Base-by-base conservation (phyloP, 2,113 vertebrate species). In the Aptenodytes patagonicus region DNA sequence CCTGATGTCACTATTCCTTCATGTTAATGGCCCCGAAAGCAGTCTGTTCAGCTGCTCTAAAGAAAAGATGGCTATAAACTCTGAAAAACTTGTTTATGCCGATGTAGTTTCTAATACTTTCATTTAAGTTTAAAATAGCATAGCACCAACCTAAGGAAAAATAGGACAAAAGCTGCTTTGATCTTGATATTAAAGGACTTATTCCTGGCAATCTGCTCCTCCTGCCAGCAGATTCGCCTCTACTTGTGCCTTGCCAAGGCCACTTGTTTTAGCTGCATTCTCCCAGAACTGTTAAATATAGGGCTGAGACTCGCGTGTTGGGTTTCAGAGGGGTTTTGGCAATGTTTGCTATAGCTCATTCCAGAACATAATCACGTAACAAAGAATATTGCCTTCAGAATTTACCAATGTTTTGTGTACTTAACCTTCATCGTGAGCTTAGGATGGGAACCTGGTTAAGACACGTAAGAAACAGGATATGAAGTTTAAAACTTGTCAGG, bases 1-100 rank as follows among this genome's bases (percentile, higher is more conserved):
- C 82, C 70, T 85, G 96, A 55, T 91, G 96, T 96, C 96, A 85
- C 93, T 96, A 0, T 96, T 95, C 82, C 87, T 66, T 83, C 93
- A 21, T 0, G 4, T 16, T 22, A 14, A 4, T 1, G 17, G 83
- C 46, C 58, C 76, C 40, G 24, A 3, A 28, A 29, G 54, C 61
- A 7, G 13, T 7, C 47, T 46, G 10, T 4, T 47, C 17, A 20
- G 60, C 91, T 77, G 34, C 38, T 40, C 14, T 8, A 2, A 54
- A 65, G 24, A 20, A 46, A 52, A 73, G 13, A 6, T 12, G 49
- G 44, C 68, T 26, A 1, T 69, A 46, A 91, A 40, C 49, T 57
- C 32, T 1, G 58, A 15, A 13, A 44, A 75, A 64, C 28, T 38
- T 62, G 25, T 13, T 31, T 0, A 1, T 70, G 54, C 54, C 1